These are phyloP conservation scores for Pachypsylla venusta DNA, from an alignment of 1,140 invertebrate species.

Conservation along the genomic window DNA sequence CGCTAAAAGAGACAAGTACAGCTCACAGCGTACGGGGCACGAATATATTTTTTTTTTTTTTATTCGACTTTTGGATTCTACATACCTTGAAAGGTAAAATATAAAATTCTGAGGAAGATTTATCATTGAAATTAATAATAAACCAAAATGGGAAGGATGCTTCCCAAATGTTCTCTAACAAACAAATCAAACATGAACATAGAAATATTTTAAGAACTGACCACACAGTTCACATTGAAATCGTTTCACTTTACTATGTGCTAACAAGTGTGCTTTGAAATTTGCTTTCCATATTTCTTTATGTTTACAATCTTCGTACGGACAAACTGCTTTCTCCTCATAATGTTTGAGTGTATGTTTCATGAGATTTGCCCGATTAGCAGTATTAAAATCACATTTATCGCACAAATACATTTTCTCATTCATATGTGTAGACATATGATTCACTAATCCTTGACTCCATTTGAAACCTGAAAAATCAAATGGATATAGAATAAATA, in stretches of 20 bases:
- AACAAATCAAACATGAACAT: too few species aligned
- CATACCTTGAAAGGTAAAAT: too few species aligned
- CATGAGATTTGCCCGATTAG: background rate
- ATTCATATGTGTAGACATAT: slow-evolving; percentile 1
- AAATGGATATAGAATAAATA: too few species aligned
- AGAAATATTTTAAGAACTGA: too few species aligned
- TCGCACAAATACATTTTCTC: background rate
- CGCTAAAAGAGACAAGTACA: too few species aligned
- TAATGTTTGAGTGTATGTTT: background rate
- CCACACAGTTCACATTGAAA: slow-evolving; percentile 4
- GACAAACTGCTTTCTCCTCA: background rate
- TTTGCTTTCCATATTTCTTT: background rate
- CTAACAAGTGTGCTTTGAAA: background rate
- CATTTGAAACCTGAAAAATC: background rate
- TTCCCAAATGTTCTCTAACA: too few species aligned
- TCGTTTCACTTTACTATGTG: slow-evolving; percentile 2
- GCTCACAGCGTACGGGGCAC: too few species aligned
- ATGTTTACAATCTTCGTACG: background rate
- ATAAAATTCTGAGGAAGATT: too few species aligned
- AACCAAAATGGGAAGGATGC: too few species aligned
- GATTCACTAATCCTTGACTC: slow-evolving; percentile 2
- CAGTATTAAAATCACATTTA: background rate
- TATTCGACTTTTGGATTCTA: too few species aligned
- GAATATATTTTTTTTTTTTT: too few species aligned
- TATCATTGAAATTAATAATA: too few species aligned